phyloP scores from a whole-genome alignment of 2,797 vertebrate species.

The Hapalemur alaotrensis region DNA sequence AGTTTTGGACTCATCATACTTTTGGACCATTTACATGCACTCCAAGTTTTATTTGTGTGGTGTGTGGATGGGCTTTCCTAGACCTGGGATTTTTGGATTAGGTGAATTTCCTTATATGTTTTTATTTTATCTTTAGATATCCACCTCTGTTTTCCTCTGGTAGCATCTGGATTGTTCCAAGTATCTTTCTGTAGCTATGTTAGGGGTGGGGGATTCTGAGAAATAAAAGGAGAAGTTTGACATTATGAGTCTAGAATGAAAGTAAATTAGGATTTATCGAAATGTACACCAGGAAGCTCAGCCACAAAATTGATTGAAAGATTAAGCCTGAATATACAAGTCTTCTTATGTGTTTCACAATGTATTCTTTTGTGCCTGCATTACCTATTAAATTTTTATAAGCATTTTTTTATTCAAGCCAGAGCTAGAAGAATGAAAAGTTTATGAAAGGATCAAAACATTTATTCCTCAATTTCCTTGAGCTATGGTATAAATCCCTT shows the following conservation, averaged over 20 bases:
- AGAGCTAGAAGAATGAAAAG: conserved; percentile 56
- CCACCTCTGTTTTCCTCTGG: neutral
- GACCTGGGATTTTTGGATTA: neutral
- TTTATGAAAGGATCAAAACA: conserved; percentile 55
- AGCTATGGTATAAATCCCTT: conserved; percentile 48
- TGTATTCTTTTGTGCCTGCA: neutral
- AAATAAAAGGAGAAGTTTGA: neutral
- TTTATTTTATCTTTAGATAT: neutral
- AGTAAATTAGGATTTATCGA: conserved; percentile 14
- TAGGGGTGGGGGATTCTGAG: neutral
- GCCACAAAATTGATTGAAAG: neutral
- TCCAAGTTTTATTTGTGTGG: neutral
- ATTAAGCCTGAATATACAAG: neutral
- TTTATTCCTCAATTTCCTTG: conserved; percentile 68
- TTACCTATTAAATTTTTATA: conserved; percentile 19
- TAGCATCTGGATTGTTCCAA: neutral
- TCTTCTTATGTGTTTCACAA: neutral
- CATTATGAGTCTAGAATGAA: neutral
- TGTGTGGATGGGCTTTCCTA: neutral
- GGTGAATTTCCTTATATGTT: neutral
- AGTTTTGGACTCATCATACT: neutral
- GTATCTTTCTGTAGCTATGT: neutral
- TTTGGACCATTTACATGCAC: neutral
- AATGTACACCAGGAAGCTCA: conserved; percentile 1
- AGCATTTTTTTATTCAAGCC: conserved; percentile 27